phyloP scores from a whole-genome alignment of 2,113 vertebrate species.

The Mugil cephalus region DNA sequence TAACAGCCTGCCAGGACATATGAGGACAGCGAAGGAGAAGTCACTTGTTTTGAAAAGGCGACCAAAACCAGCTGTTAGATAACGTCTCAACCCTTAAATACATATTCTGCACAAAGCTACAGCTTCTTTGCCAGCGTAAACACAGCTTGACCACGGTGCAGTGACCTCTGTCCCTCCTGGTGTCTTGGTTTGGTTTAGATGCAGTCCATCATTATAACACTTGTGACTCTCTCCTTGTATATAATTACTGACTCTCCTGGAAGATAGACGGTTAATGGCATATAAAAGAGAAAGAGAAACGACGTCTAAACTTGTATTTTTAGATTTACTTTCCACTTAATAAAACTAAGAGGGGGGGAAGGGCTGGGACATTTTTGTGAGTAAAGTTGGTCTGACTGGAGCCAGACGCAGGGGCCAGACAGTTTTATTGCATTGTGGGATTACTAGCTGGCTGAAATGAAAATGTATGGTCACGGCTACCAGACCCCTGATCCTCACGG shows the following conservation, averaged over 20 bases:
- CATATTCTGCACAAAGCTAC: constrained; percentile 42
- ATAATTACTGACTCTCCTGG: constrained; percentile 57
- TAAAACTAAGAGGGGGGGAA: constrained; percentile 52
- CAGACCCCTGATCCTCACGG: constrained; percentile 59
- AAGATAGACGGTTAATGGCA: constrained; percentile 49
- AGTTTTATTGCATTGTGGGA: constrained; percentile 82
- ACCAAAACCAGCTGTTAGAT: constrained; percentile 58
- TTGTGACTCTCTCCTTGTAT: constrained; percentile 19
- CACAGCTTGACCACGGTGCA: constrained; percentile 38
- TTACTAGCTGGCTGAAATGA: constrained; percentile 77
- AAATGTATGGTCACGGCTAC: constrained; percentile 78
- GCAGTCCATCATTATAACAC: constrained; percentile 58
- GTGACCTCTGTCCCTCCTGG: constrained; percentile 55
- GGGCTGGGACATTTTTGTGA: constrained; percentile 64
- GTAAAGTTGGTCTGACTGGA: constrained; percentile 78
- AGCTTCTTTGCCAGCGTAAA: constrained; percentile 60
- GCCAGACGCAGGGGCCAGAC: constrained; percentile 79
- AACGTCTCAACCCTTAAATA: constrained; percentile 34
- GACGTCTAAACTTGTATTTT: constrained; percentile 55
- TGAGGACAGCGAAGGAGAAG: constrained; percentile 5
- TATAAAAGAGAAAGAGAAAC: constrained; percentile 1
- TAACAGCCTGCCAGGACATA: not conserved
- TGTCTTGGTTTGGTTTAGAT: constrained; percentile 53
- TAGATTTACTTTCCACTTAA: constrained; percentile 72
- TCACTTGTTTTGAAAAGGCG: constrained; percentile 35